Conservation (phyloP, 2,113 vertebrate genomes). For the Pseudorhombus dupliciocellatus region DNA sequence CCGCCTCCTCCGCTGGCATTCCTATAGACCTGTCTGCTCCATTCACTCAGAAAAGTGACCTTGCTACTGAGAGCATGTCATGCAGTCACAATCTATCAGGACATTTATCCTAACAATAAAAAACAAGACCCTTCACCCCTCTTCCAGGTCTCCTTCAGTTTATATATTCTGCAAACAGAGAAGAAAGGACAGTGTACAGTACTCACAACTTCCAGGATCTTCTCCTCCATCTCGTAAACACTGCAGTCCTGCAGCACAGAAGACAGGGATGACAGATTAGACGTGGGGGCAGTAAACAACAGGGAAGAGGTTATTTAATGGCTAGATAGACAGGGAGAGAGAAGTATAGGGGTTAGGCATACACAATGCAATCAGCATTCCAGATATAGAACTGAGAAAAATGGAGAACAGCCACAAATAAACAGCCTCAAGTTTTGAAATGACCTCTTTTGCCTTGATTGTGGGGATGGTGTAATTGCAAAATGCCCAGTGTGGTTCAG, state of each 20-base stretch:
- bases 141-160: conserved; percentile 11
- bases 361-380: conserved; percentile 68
- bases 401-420: conserved; percentile 68
- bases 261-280: conserved; percentile 56
- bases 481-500: conserved; percentile 41
- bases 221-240: conserved; percentile 96
- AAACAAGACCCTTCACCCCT: not conserved
- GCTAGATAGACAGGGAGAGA: not conserved
- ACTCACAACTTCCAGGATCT: conserved; percentile 96
- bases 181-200: not conserved
- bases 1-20: conserved; percentile 39
- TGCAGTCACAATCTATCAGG: conserved; percentile 32
- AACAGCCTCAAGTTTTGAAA: conserved; percentile 68
- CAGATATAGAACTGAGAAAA: conserved; percentile 57
- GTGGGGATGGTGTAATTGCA: conserved; percentile 62
- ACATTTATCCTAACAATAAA: conserved; percentile 17
- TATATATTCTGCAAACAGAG: conserved; percentile 1
- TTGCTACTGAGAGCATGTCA: conserved; percentile 39
- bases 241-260: conserved; percentile 88
- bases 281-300: conserved; percentile 36
- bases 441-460: conserved; percentile 52
- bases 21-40: conserved; percentile 25
- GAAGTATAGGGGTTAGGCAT: conserved; percentile 50
- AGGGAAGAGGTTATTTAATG: conserved; percentile 20
- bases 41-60: conserved; percentile 40